These are phyloP conservation scores for Phoxinus dragarum DNA, from an alignment of 2,797 vertebrate species.

Conservation along the genomic window DNA sequence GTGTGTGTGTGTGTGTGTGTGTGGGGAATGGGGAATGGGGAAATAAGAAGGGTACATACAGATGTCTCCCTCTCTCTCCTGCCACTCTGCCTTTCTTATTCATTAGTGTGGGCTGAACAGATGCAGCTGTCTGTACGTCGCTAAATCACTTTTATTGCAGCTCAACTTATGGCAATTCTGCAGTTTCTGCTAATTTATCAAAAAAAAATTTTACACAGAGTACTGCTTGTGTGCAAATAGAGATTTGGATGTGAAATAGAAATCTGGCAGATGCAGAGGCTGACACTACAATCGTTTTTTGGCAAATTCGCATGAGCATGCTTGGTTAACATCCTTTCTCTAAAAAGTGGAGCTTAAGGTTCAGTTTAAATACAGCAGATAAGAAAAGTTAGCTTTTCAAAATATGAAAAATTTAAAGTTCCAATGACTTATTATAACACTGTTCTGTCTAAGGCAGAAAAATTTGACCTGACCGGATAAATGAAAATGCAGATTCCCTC, in stretches of 20 bases:
- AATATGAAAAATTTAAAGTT: neutral
- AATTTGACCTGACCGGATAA: no score
- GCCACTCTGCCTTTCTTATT: conserved; percentile 33
- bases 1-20: neutral
- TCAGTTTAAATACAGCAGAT: conserved; percentile 4
- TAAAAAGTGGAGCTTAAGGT: neutral
- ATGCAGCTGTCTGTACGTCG: conserved; percentile 33
- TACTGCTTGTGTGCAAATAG: conserved; percentile 17
- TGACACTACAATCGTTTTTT: conserved; percentile 18
- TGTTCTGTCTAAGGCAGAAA: neutral
- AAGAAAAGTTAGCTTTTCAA: neutral
- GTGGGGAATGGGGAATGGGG: no score
- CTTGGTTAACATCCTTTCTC: neutral
- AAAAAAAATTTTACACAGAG: conserved; percentile 17
- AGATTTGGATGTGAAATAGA: conserved; percentile 19
- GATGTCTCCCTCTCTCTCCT: neutral
- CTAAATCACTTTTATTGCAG: conserved; percentile 47
- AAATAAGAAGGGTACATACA: conserved; percentile 14
- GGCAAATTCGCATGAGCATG: neutral
- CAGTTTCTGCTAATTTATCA: conserved; percentile 42
- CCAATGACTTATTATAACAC: neutral
- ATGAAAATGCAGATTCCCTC: no score
- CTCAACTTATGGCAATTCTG: conserved; percentile 7
- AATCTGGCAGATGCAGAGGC: conserved; percentile 23
- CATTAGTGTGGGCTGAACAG: conserved; percentile 43